Base-by-base conservation (phyloP, 2,797 vertebrate species). In the Siniperca scherzeri region DNA sequence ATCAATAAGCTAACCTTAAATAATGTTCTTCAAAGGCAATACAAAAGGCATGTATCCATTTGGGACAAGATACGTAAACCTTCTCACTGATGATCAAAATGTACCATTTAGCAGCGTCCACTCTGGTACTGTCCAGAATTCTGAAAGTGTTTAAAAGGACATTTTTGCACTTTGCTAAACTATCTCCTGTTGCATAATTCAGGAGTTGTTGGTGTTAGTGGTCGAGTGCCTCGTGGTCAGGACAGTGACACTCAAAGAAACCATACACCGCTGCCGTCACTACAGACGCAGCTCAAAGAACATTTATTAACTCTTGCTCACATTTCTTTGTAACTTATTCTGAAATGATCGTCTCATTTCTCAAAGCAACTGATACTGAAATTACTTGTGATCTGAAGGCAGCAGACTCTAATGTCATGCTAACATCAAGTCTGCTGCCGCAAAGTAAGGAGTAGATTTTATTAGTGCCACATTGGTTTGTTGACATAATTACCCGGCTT, bases 11-110 rank as follows among this genome's bases (percentile, higher is more conserved):
- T 38, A 74, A 84, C 30, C 79, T 80, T 67, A 88, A 89, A 82
- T 90, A 68, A 82, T 93, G 94, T 95, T 95, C 94, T 95, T 95
- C 93, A 80, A 92, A 94, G 93, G 92, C 93, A 91, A 77, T 87
- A 87, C 70, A 89, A 78, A 53, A 86, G 83, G 85, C 81, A 83
- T 83, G 73, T 78, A 61, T 86, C 61, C 68, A 53, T 85, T 74
- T 61, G 70, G 33, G 19, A 77, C 11, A 46, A 82, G 46, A 79
- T 55, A 78, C 12, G 60, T 69, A 77, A 52, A 79, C 68, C 30
- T 33, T 59, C 46, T 57, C 59, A 74, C 1, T 21, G 21, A 78
- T 78, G 80, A 83, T 82, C 33, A 27, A 70, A 74, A 85, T 44
- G 50, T 77, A 78, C 71, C 81, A 53, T 80, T 73, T 74, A 78